Evolutionary conservation across 2,113 vertebrate genomes (phyloP).

Genomic region (Capreolus pygargus): DNA sequence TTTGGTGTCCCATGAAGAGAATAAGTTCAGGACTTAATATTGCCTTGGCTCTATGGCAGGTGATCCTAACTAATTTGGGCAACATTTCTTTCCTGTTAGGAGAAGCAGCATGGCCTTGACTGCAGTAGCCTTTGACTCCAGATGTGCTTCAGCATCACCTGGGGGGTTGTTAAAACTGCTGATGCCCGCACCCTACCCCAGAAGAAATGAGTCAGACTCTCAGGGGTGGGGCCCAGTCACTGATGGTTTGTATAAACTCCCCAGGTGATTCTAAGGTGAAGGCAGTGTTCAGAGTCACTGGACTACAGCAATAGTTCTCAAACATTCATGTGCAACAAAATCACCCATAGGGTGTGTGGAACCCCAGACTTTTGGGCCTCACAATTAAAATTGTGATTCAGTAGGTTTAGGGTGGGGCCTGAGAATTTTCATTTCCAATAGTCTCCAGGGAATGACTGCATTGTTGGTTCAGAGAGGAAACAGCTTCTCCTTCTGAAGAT

Average conservation of each 20-base stretch:
- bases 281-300: neutral
- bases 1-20: conserved; percentile 42
- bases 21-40: conserved; percentile 49
- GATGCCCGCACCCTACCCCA: neutral
- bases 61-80: neutral
- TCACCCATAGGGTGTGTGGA: neutral
- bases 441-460: neutral
- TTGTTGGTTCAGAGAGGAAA: neutral
- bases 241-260: neutral
- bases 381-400: neutral
- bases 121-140: neutral
- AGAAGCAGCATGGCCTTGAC: neutral
- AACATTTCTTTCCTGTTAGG: conserved; percentile 34
- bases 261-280: neutral
- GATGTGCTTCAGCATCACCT: neutral
- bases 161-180: neutral
- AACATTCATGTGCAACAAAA: neutral
- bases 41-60: conserved; percentile 35
- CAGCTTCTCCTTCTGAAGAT: neutral
- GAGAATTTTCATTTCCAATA: neutral
- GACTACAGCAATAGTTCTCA: no score
- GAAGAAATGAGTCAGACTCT: neutral
- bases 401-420: neutral
- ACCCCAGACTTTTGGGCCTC: fast-evolving
- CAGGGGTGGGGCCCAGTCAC: no score